Evolutionary conservation across 2,888 invertebrate genomes (phyloP).

Genomic region (Eustalomyia histrio): DNA sequence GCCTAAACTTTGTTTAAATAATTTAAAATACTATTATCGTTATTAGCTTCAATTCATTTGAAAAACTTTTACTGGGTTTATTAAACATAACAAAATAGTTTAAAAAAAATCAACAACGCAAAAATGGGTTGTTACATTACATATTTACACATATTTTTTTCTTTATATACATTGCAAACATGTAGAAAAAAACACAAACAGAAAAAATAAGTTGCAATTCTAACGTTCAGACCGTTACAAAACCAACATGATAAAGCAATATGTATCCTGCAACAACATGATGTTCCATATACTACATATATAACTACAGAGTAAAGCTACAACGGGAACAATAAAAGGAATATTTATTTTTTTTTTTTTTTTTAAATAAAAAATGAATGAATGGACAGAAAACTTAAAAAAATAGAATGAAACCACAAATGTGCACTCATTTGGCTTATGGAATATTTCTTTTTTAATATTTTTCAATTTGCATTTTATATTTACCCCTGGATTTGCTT

Average conservation of each 20-base stretch:
- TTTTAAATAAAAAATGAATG: conserved; percentile 2
- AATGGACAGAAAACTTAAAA: neutral
- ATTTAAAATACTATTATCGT: no score
- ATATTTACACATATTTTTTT: conserved; percentile 12
- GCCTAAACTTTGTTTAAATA: no score
- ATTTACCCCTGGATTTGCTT: neutral
- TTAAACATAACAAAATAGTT: no score
- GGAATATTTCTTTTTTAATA: conserved; percentile 22
- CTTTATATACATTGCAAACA: conserved; percentile 27
- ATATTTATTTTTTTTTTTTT: neutral
- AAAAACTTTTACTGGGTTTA: no score
- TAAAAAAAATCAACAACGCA: conserved; percentile 39
- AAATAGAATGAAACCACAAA: neutral
- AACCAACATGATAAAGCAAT: conserved; percentile 44
- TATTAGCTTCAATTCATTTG: no score
- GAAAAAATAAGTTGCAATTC: conserved; percentile 38
- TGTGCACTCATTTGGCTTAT: neutral
- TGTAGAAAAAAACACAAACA: neutral
- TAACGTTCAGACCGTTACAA: conserved; percentile 16
- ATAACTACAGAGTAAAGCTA: conserved; percentile 7
- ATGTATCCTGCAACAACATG: conserved; percentile 44
- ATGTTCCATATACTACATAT: conserved; percentile 27
- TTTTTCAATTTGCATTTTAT: conserved; percentile 12
- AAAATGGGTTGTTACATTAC: conserved; percentile 43
- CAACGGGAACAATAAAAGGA: conserved; percentile 3